A percentile compares a stretch with the other conserved stretches of the same genome.
Evolutionary conservation across 1,140 invertebrate species (phyloP).

Genomic region (Mercenaria mercenaria): DNA sequence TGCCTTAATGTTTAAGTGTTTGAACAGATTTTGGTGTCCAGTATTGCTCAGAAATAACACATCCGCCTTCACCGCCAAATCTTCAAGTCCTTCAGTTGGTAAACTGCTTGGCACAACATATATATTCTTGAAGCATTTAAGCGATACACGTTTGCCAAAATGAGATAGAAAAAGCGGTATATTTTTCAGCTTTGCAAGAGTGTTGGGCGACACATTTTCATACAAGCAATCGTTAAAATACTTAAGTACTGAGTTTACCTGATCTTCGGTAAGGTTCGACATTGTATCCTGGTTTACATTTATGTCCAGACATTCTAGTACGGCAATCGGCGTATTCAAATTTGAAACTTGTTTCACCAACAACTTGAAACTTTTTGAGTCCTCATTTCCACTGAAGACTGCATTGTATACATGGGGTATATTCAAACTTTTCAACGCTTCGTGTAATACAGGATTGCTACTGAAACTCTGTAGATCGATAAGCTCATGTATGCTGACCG

Average conservation of each 20-base stretch:
- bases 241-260: not conserved
- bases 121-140: not conserved
- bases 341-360: not conserved
- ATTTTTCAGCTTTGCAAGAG: not conserved
- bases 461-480: not conserved
- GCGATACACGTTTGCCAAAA: not conserved
- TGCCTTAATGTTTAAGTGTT: slow-evolving; percentile 24
- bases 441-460: not conserved
- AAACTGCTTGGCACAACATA: slow-evolving; percentile 4
- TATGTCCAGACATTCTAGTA: slow-evolving; percentile 20
- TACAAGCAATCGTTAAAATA: not conserved
- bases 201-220: not conserved
- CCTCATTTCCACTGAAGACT: not conserved
- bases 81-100: slow-evolving; percentile 54
- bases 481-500: not conserved
- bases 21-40: not conserved
- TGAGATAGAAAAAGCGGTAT: slow-evolving; percentile 2
- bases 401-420: not conserved
- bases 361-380: not conserved
- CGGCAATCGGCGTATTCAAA: not conserved
- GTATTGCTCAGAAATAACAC: slow-evolving; percentile 9
- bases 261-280: not conserved
- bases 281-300: not conserved
- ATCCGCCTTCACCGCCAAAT: slow-evolving; percentile 23
- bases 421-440: not conserved